phyloP scores from a whole-genome alignment of 2,888 invertebrate species.

The Cynaeus angustus region DNA sequence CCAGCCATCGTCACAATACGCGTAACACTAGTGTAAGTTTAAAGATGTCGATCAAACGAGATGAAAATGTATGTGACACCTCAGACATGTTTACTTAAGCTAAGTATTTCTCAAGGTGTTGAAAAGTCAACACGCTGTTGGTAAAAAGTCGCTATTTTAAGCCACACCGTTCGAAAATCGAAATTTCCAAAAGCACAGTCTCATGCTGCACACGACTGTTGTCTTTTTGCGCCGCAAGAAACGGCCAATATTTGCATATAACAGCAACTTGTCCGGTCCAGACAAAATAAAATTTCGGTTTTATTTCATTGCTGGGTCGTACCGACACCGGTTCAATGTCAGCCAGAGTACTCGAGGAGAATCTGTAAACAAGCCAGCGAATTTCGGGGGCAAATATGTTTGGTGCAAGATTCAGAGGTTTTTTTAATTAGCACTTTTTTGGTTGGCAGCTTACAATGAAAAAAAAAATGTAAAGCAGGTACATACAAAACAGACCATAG shows the following conservation, averaged over 20 bases:
- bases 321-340: constrained; percentile 51
- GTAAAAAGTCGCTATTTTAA: constrained; percentile 49
- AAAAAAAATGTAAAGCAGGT: too few relatives aligned
- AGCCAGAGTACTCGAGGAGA: constrained; percentile 44
- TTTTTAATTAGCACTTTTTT: constrained; percentile 7
- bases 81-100: constrained; percentile 53
- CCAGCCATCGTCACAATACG: constrained; percentile 10
- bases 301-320: constrained; percentile 57
- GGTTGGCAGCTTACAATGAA: neutral
- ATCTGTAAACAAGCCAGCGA: constrained; percentile 48
- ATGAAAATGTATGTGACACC: constrained; percentile 52
- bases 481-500: too few relatives aligned
- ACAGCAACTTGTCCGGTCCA: constrained; percentile 65
- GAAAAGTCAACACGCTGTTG: constrained; percentile 51
- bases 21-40: constrained; percentile 34
- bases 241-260: constrained; percentile 65
- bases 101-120: constrained; percentile 52
- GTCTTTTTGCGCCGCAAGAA: constrained; percentile 46
- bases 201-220: constrained; percentile 44
- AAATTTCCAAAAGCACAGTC: constrained; percentile 43
- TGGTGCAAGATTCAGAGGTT: neutral
- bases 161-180: constrained; percentile 13
- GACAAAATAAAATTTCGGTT: constrained; percentile 67
- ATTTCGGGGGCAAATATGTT: constrained; percentile 26
- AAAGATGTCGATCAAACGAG: constrained; percentile 46